Percentiles rank a stretch among this genome's conserved stretches.
These are phyloP conservation scores for Volucella bombylans DNA, from an alignment of 2,888 invertebrate species.

Conservation along the genomic window DNA sequence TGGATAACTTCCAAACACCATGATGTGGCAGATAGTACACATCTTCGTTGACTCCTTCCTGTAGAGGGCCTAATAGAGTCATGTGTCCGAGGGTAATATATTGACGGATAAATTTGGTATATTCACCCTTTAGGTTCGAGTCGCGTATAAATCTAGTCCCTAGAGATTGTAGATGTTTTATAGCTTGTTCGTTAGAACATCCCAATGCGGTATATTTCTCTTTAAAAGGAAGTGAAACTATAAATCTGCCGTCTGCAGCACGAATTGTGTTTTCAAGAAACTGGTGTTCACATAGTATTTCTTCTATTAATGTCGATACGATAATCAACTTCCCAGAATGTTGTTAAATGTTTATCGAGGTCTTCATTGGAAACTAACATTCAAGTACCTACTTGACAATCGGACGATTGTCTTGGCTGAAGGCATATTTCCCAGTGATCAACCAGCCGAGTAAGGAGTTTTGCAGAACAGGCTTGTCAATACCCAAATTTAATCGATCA, in stretches of 20 bases:
- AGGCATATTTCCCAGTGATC: background rate
- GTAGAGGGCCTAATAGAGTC: constrained; percentile 13
- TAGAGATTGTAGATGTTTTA: constrained; percentile 8
- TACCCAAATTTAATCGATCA: constrained; percentile 17
- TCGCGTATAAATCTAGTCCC: background rate
- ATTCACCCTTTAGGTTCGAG: no score
- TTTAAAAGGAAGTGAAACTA: constrained; percentile 16
- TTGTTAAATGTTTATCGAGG: background rate
- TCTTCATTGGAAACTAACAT: constrained; percentile 7
- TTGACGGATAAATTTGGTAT: constrained; percentile 3
- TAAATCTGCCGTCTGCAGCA: constrained; percentile 16
- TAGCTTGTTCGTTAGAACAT: constrained; percentile 11
- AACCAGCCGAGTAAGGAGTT: constrained; percentile 6
- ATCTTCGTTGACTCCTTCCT: background rate
- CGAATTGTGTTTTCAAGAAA: constrained; percentile 16
- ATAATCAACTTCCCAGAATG: constrained; percentile 4
- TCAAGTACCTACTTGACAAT: background rate
- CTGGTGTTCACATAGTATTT: background rate
- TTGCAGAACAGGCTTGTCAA: background rate
- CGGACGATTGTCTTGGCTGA: background rate
- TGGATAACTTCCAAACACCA: constrained; percentile 25
- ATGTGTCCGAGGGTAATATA: background rate
- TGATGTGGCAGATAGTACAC: no score
- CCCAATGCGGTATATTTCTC: background rate
- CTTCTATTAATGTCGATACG: background rate